Conservation (phyloP, 2,797 vertebrate species). For the Tauraco hartlaubi region DNA sequence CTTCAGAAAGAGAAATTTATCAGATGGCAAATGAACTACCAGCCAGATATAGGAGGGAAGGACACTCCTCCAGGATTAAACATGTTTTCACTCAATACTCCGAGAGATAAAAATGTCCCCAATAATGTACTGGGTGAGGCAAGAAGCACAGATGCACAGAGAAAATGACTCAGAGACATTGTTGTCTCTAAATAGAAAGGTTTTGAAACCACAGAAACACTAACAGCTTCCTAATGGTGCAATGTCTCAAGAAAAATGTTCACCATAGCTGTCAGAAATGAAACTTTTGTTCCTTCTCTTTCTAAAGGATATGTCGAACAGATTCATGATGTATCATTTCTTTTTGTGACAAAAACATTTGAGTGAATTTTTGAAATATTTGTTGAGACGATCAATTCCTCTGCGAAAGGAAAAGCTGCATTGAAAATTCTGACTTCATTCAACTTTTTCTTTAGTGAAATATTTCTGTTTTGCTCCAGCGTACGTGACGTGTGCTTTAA, state of each 20-base stretch:
- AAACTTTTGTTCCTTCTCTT: background rate
- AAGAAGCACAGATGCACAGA: background rate
- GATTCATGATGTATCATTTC: background rate
- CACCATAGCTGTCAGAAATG: background rate
- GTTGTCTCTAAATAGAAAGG: background rate
- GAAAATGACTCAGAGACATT: background rate
- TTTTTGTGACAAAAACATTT: background rate
- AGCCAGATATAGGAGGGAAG: background rate
- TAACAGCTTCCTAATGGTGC: background rate
- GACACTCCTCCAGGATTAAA: background rate
- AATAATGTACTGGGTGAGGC: background rate
- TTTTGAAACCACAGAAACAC: background rate
- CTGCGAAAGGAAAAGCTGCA: background rate
- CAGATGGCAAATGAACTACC: background rate
- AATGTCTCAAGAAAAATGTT: background rate
- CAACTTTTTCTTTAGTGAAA: background rate
- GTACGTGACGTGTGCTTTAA: background rate
- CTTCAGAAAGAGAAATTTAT: background rate
- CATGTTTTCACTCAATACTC: background rate
- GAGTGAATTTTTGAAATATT: constrained; percentile 7
- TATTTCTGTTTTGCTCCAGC: background rate
- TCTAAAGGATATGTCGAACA: background rate
- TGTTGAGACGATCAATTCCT: background rate
- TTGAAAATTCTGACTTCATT: constrained; percentile 10
- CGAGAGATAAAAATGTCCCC: background rate